phyloP scores from a whole-genome alignment of 2,888 invertebrate species.

The Synanthedon vespiformis region DNA sequence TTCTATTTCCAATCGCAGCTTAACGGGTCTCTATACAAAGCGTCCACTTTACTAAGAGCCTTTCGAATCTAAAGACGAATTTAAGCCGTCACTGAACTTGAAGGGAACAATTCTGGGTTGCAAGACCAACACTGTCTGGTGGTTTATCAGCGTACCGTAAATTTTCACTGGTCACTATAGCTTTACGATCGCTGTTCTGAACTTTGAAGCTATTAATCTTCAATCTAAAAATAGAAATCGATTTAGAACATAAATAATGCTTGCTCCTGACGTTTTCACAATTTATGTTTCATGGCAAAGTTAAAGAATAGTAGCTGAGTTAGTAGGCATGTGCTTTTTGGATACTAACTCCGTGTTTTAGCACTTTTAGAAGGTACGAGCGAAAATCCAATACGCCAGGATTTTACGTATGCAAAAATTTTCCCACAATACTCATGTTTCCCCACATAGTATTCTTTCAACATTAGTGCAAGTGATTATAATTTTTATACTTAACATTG shows the following conservation, averaged over 20 bases:
- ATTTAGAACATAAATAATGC: neutral
- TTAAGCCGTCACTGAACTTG: constrained; percentile 5
- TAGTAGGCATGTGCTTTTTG: too few relatives aligned
- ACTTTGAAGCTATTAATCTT: constrained; percentile 23
- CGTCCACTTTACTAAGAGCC: constrained; percentile 18
- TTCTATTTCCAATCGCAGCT: neutral
- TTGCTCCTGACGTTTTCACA: constrained; percentile 1
- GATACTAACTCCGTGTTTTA: too few relatives aligned
- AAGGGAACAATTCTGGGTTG: constrained; percentile 1
- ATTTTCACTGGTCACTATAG: constrained; percentile 23
- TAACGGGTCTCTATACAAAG: constrained; percentile 7
- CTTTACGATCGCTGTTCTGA: constrained; percentile 25
- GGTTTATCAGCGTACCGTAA: constrained; percentile 18
- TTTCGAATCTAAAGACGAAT: constrained; percentile 1
- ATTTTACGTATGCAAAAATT: too few relatives aligned
- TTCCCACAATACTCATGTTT: too few relatives aligned
- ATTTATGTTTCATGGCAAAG: constrained; percentile 1
- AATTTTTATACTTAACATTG: too few relatives aligned
- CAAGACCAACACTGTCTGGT: constrained; percentile 13
- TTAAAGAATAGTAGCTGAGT: too few relatives aligned
- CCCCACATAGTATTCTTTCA: too few relatives aligned
- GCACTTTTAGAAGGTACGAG: too few relatives aligned
- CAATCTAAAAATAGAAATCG: neutral
- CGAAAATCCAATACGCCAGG: too few relatives aligned
- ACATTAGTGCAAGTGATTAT: too few relatives aligned